Base-by-base conservation (phyloP, 2,888 invertebrate species). In the Toxonevra muliebris region DNA sequence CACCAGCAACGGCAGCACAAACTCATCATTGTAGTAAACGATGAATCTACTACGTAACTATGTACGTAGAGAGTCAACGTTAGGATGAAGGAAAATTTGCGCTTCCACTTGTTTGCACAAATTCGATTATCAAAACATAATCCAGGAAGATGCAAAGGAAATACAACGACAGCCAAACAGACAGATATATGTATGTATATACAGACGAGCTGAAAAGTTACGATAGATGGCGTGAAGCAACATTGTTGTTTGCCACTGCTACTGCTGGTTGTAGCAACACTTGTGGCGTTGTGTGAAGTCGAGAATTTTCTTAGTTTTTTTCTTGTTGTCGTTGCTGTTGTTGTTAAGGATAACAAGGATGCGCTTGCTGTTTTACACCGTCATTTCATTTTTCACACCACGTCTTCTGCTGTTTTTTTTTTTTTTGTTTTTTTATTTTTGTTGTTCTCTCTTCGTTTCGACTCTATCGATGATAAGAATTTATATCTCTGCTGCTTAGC, bases 101-200 rank as follows among this genome's bases (percentile, higher is more conserved):
- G 70, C 70, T 67, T 65, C 68, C 72, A 74, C 77, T 76, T 77
- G 79, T 74, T 77, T 79, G 78, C 71, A 70, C 79, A 80, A 78
- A 79, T 80, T 79, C 78, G 78, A 79, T 79, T 79, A 79, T 80
- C 77, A 77, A 74, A 75, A 75, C 72, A 76, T 73, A 71, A 67
- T 65, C 65, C 65, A 62, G 67, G 61, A 68, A 69, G 53, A 55
- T 2, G 43, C 15, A 60, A 57, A 45, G 52, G 50, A 4, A 50
- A 12, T 12, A 5, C n/a, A 10, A 11, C 54, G 15, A 4, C 65
- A 59, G 40, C 15, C 58, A 20, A 48, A 30, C 19, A 58, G 50
- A 41, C 58, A 17, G 58, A 57, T 11, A 48, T n/a, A n/a, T 54
- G 43, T 45, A n/a, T 17, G 43, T 43, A 42, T 40, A 54, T 20